These are phyloP conservation scores for Stictonetta naevosa DNA, from an alignment of 2,113 vertebrate genomes.

Conservation along the genomic window DNA sequence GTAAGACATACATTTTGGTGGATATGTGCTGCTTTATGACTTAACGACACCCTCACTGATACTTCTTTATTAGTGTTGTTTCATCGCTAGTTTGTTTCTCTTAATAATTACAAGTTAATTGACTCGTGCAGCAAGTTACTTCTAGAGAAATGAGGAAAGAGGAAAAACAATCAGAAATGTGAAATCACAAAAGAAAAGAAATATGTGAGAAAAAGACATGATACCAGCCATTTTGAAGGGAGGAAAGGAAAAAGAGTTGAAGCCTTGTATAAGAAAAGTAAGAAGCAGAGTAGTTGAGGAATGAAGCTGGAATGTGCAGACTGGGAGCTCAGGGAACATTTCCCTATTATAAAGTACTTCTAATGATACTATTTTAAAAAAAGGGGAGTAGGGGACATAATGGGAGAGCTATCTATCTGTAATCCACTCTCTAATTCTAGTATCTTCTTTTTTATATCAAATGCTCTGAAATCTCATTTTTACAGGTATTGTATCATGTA, in stretches of 20 bases:
- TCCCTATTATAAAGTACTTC: not conserved
- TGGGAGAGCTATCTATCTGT: not conserved
- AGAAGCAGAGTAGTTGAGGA: not conserved
- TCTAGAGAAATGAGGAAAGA: not conserved
- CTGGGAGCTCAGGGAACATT: not conserved
- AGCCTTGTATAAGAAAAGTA: not conserved
- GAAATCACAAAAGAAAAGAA: not conserved
- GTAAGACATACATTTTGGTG: not conserved
- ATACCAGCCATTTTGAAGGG: not conserved
- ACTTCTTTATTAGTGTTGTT: not conserved
- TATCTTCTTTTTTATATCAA: not conserved
- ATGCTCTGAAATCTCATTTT: not conserved
- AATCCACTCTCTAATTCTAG: not conserved
- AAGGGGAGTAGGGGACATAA: accelerated
- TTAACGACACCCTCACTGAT: not conserved
- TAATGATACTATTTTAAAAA: not conserved
- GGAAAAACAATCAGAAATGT: not conserved
- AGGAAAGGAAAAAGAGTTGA: not conserved
- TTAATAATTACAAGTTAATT: not conserved
- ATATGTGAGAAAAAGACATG: not conserved
- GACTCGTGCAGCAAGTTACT: not conserved
- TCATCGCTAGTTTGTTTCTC: not conserved
- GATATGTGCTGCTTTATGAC: not conserved
- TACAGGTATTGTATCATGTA: not conserved
- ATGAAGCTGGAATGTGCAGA: not conserved